Evolutionary conservation across 2,888 invertebrate genomes (phyloP).

Genomic region (Clunio marinus): DNA sequence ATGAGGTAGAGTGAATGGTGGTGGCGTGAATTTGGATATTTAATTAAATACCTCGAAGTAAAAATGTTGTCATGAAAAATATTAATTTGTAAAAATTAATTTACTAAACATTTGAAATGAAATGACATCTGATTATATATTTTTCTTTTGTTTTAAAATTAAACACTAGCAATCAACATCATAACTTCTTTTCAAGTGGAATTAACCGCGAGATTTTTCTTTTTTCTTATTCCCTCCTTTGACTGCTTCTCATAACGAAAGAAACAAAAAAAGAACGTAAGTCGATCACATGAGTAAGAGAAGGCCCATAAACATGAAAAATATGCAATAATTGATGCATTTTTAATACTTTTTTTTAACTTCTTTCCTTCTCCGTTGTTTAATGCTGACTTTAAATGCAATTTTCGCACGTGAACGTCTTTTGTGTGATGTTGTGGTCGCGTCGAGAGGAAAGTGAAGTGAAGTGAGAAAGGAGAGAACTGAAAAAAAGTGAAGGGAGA

Average conservation of each 20-base stretch:
- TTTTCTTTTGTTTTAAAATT: too few relatives aligned
- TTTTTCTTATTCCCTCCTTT: not conserved
- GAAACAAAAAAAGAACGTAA: slow-evolving; percentile 26
- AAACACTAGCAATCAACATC: too few relatives aligned
- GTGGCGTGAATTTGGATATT: too few relatives aligned
- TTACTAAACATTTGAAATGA: too few relatives aligned
- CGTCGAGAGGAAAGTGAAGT: not conserved
- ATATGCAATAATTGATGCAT: slow-evolving; percentile 38
- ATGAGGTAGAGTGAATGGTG: too few relatives aligned
- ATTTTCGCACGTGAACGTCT: slow-evolving; percentile 36
- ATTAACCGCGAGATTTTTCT: not conserved
- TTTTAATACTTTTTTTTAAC: slow-evolving; percentile 37
- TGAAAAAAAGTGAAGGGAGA: slow-evolving; percentile 24
- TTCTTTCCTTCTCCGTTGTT: slow-evolving; percentile 7
- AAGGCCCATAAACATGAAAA: slow-evolving; percentile 28
- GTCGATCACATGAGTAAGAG: slow-evolving; percentile 23
- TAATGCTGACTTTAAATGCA: slow-evolving; percentile 26
- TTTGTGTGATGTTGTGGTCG: slow-evolving; percentile 11
- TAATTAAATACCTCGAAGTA: too few relatives aligned
- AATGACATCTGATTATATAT: too few relatives aligned
- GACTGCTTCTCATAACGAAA: too few relatives aligned
- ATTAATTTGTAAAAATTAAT: slow-evolving; percentile 35
- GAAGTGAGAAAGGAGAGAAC: not conserved
- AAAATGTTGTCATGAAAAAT: slow-evolving; percentile 21
- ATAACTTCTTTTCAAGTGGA: too few relatives aligned